phyloP scores from a whole-genome alignment of 2,113 vertebrate species.

The Climacteris rufus region DNA sequence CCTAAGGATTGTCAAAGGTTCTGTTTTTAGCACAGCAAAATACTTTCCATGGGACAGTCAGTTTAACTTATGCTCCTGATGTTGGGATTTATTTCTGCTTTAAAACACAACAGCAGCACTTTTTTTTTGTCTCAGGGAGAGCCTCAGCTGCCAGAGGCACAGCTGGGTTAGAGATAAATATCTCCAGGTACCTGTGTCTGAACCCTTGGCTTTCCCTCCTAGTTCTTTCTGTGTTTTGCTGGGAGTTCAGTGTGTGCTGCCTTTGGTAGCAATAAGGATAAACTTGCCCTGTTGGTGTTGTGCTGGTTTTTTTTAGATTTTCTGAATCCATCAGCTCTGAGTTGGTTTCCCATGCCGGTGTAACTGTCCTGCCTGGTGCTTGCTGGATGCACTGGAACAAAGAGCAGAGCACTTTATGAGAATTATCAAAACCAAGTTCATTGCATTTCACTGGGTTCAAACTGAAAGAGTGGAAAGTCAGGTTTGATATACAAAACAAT shows the following conservation, averaged over 20 bases:
- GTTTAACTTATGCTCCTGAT: rapidly evolving
- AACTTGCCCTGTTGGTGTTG: neutral
- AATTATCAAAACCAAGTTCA: neutral
- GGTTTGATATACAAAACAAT: neutral
- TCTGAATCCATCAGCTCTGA: neutral
- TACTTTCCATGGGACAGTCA: neutral
- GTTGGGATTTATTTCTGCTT: neutral
- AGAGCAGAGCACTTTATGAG: neutral
- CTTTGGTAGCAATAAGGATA: neutral
- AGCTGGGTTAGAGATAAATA: neutral
- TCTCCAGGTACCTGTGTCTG: neutral
- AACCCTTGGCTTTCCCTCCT: neutral
- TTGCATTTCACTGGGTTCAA: neutral
- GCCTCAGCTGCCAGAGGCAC: neutral
- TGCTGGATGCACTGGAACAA: neutral
- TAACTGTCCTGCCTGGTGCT: neutral
- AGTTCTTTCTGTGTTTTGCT: neutral
- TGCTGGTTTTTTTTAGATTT: neutral
- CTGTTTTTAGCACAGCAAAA: neutral
- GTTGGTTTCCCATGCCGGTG: neutral
- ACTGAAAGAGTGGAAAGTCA: neutral
- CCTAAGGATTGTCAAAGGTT: neutral
- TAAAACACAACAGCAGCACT: neutral
- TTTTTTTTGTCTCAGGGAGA: neutral
- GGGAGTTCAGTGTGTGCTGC: neutral